These are phyloP conservation scores for Monochamus saltuarius DNA, from an alignment of 1,140 invertebrate species.

Conservation along the genomic window DNA sequence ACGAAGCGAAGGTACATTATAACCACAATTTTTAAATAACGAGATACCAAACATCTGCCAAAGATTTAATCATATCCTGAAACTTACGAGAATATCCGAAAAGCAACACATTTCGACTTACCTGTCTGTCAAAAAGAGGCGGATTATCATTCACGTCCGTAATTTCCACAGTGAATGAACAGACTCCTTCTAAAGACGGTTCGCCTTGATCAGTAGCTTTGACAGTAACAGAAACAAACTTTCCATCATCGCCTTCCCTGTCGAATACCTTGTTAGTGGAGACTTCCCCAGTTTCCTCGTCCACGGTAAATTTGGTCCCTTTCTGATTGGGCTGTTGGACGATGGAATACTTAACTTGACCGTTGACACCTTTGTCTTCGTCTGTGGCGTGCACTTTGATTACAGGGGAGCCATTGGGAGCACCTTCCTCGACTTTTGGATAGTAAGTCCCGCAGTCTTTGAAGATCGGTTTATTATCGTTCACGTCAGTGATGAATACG, in stretches of 20 bases:
- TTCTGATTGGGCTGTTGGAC: slow-evolving; percentile 96
- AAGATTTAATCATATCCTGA: no score
- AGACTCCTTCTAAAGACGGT: slow-evolving; percentile 90
- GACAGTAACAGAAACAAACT: slow-evolving; percentile 93
- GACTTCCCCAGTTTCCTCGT: slow-evolving; percentile 92
- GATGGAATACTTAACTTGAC: slow-evolving; percentile 90
- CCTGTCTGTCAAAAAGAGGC: slow-evolving; percentile 91
- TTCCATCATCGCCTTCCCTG: slow-evolving; percentile 92
- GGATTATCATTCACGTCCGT: slow-evolving; percentile 94
- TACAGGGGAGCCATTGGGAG: slow-evolving; percentile 87
- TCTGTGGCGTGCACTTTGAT: slow-evolving; percentile 93
- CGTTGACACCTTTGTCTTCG: slow-evolving; percentile 92
- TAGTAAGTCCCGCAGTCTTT: slow-evolving; percentile 89
- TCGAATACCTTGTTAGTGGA: slow-evolving; percentile 95
- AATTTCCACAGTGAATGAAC: slow-evolving; percentile 95
- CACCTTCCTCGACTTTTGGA: slow-evolving; percentile 90
- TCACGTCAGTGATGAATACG: slow-evolving; percentile 94
- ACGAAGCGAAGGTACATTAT: no score
- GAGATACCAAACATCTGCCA: no score
- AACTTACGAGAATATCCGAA: no score
- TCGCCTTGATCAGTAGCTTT: slow-evolving; percentile 97
- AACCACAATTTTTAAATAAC: no score
- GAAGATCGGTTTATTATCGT: slow-evolving; percentile 93
- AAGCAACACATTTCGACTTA: slow-evolving; percentile 48
- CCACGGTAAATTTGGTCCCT: slow-evolving; percentile 92